These are phyloP conservation scores for Caenorhabditis sinica DNA, from an alignment of 2,888 invertebrate species.

Conservation along the genomic window DNA sequence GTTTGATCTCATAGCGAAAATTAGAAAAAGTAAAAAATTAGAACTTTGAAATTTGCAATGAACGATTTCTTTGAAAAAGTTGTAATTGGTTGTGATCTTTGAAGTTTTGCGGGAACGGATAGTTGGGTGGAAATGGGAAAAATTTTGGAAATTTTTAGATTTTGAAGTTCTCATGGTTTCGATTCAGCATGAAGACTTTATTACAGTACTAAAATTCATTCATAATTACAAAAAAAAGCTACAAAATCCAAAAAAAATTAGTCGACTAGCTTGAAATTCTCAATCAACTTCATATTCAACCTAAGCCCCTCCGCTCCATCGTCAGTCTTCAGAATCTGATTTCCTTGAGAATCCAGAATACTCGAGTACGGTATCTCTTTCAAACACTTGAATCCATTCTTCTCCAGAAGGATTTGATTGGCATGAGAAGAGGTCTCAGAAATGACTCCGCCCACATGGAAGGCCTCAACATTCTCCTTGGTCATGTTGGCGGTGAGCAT, in stretches of 20 bases:
- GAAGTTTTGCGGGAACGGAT: no score
- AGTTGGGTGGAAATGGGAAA: no score
- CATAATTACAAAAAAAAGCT: not conserved
- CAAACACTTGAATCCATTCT: conserved; percentile 56
- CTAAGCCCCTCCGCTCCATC: conserved; percentile 50
- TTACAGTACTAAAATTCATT: not conserved
- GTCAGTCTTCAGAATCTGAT: conserved; percentile 50
- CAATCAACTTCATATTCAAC: conserved; percentile 51
- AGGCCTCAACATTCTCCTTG: conserved; percentile 2
- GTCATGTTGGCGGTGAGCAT: conserved; percentile 50
- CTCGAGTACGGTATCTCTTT: conserved; percentile 53
- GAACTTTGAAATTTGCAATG: no score
- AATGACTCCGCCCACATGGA: conserved; percentile 49
- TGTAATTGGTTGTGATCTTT: no score
- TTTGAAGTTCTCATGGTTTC: no score
- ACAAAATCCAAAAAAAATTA: conserved; percentile 3
- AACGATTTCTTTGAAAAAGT: no score
- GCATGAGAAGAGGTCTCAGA: conserved; percentile 58
- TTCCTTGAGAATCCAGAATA: conserved; percentile 45
- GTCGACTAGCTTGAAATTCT: conserved; percentile 20
- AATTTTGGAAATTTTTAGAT: no score
- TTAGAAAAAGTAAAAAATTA: no score
- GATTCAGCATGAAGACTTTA: not conserved
- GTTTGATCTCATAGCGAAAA: no score
- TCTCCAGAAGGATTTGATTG: conserved; percentile 50